Conservation (phyloP, 2,113 vertebrate species). For the Bubo scandiacus region DNA sequence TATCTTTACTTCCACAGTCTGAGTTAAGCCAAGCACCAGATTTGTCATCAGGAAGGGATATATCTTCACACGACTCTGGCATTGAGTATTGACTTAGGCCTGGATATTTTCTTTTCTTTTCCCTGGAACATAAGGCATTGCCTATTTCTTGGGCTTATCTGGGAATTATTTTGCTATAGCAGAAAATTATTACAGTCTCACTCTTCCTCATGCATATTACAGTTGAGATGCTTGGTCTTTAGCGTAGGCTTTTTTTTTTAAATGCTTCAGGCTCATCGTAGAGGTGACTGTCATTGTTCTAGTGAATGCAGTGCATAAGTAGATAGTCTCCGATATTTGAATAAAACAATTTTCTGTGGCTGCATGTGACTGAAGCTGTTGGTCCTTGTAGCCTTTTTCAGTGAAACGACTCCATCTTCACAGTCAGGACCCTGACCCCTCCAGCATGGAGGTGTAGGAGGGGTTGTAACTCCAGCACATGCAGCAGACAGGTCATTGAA, state of each 20-base stretch:
- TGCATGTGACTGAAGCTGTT: not conserved
- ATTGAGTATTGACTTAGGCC: not conserved
- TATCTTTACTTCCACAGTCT: not conserved
- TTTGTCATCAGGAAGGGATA: not conserved
- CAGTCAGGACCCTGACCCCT: not conserved
- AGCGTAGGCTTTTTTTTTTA: not conserved
- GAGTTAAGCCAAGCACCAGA: not conserved
- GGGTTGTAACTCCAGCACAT: not conserved
- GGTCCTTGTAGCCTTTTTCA: not conserved
- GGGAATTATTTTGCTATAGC: not conserved
- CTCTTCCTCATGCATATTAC: not conserved
- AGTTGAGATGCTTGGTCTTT: not conserved
- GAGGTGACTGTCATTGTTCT: not conserved
- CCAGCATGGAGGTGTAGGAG: not conserved
- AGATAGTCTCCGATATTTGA: not conserved
- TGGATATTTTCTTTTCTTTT: not conserved
- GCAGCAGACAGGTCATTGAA: not conserved
- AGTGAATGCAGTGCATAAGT: not conserved
- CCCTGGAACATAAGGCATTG: not conserved
- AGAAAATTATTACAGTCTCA: not conserved
- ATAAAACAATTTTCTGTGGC: not conserved
- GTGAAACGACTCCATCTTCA: not conserved
- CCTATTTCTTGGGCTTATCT: not conserved
- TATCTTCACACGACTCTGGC: not conserved
- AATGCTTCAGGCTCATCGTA: not conserved